Evolutionary conservation across 2,888 invertebrate species (phyloP).

Genomic region (Orthosia incerta): DNA sequence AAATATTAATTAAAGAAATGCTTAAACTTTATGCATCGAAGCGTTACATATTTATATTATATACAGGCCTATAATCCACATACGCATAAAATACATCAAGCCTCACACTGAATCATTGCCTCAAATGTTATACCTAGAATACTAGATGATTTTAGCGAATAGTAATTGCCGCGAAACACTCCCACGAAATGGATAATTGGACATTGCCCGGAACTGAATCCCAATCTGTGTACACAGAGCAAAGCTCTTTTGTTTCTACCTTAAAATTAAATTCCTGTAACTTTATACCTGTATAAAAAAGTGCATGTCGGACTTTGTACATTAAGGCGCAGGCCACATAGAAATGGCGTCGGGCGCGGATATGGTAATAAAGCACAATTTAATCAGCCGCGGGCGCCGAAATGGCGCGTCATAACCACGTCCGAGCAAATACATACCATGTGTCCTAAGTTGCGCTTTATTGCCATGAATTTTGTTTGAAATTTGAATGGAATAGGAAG

Average conservation of each 20-base stretch:
- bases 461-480: too few species aligned
- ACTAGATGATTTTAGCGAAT: conserved; percentile 1
- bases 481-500: too few species aligned
- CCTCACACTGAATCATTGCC: not conserved
- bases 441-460: too few species aligned
- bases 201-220: conserved; percentile 9
- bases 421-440: too few species aligned
- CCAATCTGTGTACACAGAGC: conserved; percentile 18
- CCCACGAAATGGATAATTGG: conserved; percentile 6
- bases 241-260: conserved; percentile 12
- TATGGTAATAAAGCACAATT: too few species aligned
- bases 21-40: not conserved
- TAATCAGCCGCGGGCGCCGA: too few species aligned
- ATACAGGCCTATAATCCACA: too few species aligned
- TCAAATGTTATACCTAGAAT: not conserved
- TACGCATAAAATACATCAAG: not conserved
- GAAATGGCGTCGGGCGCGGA: too few species aligned
- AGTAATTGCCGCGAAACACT: conserved; percentile 15
- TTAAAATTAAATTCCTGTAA: conserved; percentile 9
- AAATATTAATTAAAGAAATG: not conserved
- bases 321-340: too few species aligned
- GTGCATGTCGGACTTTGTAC: too few species aligned
- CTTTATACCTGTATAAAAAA: not conserved
- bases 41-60: too few species aligned
- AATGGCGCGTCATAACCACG: too few species aligned